Base-by-base conservation (phyloP, 2,113 vertebrate genomes). In the Paraplagusia blochii region DNA sequence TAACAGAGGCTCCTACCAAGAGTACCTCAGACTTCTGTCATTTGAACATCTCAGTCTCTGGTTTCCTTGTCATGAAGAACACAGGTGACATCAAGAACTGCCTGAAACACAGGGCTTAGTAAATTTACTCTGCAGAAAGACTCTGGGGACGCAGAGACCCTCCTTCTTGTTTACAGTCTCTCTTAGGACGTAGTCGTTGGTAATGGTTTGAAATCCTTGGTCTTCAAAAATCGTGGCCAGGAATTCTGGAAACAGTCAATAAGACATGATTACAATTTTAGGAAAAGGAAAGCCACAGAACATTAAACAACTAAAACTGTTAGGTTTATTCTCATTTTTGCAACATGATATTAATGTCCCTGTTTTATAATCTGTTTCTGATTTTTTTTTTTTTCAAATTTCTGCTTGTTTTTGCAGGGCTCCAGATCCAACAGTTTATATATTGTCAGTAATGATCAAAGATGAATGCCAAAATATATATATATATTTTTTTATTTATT, bases 51-150 rank as follows among this genome's bases (percentile, higher is more conserved):
- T 46, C 15, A 53, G 40, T 58, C 15, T 53, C 1, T 0, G 8
- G 16, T 61, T 39, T 33, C 14, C 16, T 10, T 2, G 15, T 16
- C 10, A 35, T 4, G 7, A 2, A 7, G 34, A 35, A 6, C 0
- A 10, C 5, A 7, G 2, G 49, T 11, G n/a, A 38, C 66, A 9
- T 78, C 69, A 74, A 55, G 49, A 59, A 57, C 40, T 36, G 16
- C 67, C 43, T 33, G 47, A 45, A n/a, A 56, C 58, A n/a, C 15
- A 3, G 8, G 88, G 85, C 69, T 94, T 98, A 35, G 59, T 86
- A 81, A 96, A 98, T 78, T 95, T 98, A 89, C 95, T 92, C 86
- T 99, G 97, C 65, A 99, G 90, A 74, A 99, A 99, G 46, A 98
- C 91, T 52, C 97, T 84, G 1, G 93, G 92, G 40, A 97, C 95